phyloP scores from a whole-genome alignment of 2,113 vertebrate genomes.

The Zeus faber region DNA sequence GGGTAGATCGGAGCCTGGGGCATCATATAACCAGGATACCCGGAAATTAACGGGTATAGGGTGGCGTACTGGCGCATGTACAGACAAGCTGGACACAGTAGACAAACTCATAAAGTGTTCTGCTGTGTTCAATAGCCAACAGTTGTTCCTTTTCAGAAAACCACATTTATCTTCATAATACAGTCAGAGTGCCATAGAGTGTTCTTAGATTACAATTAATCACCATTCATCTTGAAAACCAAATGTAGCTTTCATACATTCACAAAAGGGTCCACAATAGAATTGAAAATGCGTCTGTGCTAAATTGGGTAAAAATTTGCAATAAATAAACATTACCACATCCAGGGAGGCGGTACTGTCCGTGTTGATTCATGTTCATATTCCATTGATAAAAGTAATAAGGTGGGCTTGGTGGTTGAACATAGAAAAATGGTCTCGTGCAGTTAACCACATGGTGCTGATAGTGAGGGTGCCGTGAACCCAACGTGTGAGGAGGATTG shows the following conservation, averaged over 20 bases:
- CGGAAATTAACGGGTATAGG: conserved; percentile 50
- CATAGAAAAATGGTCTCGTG: conserved; percentile 60
- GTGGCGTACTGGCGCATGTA: conserved; percentile 40
- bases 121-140: too few relatives aligned
- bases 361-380: conserved; percentile 49
- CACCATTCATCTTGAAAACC: too few relatives aligned
- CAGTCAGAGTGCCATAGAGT: too few relatives aligned
- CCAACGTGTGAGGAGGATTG: conserved; percentile 47
- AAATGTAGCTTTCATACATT: too few relatives aligned
- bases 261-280: too few relatives aligned
- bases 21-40: conserved; percentile 50
- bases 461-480: conserved; percentile 34
- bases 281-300: too few relatives aligned
- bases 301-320: too few relatives aligned
- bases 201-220: too few relatives aligned
- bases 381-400: conserved; percentile 56
- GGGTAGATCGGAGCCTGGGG: conserved; percentile 55
- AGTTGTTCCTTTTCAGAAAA: too few relatives aligned
- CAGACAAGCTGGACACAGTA: conserved; percentile 28
- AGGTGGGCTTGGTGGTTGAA: conserved; percentile 54
- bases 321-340: too few relatives aligned
- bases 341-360: conserved; percentile 43
- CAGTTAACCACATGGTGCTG: conserved; percentile 40
- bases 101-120: too few relatives aligned
- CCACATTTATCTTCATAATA: too few relatives aligned